phyloP scores from a whole-genome alignment of 2,797 vertebrate species.

The Phataginus tricuspis region DNA sequence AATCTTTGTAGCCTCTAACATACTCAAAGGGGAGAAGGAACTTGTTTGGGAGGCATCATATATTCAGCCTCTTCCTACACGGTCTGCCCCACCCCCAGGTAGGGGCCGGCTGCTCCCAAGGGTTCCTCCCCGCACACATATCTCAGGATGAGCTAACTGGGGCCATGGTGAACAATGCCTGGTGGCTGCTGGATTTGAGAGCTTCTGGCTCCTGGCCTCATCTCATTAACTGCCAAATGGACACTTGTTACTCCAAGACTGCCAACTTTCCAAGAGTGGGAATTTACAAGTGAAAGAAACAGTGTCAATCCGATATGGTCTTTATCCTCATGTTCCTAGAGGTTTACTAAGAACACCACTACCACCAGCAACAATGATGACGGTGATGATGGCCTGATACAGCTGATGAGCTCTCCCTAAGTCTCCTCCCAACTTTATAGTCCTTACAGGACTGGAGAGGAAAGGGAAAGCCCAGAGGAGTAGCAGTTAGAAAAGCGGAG shows the following conservation, averaged over 20 bases:
- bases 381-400: neutral
- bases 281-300: neutral
- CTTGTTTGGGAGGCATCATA: fast-evolving
- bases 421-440: neutral
- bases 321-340: neutral
- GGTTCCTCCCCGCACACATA: no score
- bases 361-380: neutral
- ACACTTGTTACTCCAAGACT: neutral
- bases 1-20: neutral
- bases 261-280: neutral
- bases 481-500: neutral
- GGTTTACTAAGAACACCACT: neutral
- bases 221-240: neutral
- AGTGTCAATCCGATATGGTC: neutral
- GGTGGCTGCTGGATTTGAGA: neutral
- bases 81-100: fast-evolving
- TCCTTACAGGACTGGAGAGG: neutral
- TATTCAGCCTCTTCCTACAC: neutral
- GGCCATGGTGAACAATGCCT: fast-evolving
- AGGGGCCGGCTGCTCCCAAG: neutral
- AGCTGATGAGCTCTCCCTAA: neutral
- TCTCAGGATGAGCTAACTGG: fast-evolving
- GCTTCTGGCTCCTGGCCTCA: neutral
- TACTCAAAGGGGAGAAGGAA: neutral
- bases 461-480: neutral